Evolutionary conservation across 2,113 vertebrate genomes (phyloP).

Genomic region (Amblyopsis rosae): DNA sequence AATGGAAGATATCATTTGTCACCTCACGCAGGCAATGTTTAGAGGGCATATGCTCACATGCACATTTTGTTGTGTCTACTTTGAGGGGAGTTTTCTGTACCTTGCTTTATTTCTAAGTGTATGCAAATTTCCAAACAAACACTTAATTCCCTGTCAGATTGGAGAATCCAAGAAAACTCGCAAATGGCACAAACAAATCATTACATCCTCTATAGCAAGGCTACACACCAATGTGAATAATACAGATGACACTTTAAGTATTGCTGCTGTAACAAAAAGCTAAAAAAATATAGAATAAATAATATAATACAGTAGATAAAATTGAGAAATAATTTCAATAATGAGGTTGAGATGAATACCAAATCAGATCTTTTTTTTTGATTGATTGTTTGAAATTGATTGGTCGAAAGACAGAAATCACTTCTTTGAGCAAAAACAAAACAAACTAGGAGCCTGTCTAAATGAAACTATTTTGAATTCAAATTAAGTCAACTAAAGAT

Average conservation of each 20-base stretch:
- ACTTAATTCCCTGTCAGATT: slow-evolving; percentile 66
- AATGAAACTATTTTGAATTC: too few relatives aligned
- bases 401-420: slow-evolving; percentile 9
- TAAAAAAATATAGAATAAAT: too few relatives aligned
- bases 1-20: too few relatives aligned
- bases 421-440: neutral
- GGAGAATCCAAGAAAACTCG: slow-evolving; percentile 21
- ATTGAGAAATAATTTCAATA: too few relatives aligned
- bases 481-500: too few relatives aligned
- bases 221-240: slow-evolving; percentile 69
- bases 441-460: too few relatives aligned
- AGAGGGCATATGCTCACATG: slow-evolving; percentile 43
- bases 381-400: too few relatives aligned
- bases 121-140: slow-evolving; percentile 67
- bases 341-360: too few relatives aligned
- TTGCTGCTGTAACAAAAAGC: slow-evolving; percentile 56
- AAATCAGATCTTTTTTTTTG: too few relatives aligned
- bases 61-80: slow-evolving; percentile 28
- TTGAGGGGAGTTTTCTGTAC: slow-evolving; percentile 52
- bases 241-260: slow-evolving; percentile 65
- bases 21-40: too few relatives aligned
- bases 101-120: slow-evolving; percentile 49
- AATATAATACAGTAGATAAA: too few relatives aligned
- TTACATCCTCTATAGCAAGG: slow-evolving; percentile 54
- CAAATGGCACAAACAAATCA: slow-evolving; percentile 51